phyloP scores from a whole-genome alignment of 2,113 vertebrate species.

The Dermatemys mawii region DNA sequence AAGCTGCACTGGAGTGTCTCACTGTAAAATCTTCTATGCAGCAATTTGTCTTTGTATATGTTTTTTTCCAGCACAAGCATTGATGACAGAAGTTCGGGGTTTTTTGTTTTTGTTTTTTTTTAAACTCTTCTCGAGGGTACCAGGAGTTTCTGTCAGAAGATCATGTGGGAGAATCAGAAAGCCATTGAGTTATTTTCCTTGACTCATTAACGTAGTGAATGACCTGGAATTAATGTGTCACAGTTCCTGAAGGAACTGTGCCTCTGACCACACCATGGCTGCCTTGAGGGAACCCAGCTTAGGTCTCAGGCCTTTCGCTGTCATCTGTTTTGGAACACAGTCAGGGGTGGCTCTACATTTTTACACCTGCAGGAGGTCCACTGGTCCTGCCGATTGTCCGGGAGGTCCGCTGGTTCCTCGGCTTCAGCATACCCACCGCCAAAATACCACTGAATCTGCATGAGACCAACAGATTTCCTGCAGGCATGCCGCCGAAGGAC shows the following conservation, averaged over 20 bases:
- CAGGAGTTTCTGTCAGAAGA: neutral
- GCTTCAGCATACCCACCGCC: no score
- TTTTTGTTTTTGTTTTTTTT: neutral
- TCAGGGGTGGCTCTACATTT: no score
- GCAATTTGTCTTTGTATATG: neutral
- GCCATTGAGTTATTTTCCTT: slow-evolving; percentile 38
- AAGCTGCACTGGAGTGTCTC: neutral
- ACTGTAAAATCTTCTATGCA: neutral
- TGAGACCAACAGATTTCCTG: no score
- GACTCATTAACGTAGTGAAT: slow-evolving; percentile 9
- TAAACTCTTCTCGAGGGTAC: slow-evolving; percentile 4
- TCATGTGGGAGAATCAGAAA: neutral
- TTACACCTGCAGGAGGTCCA: no score
- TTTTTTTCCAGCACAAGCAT: neutral
- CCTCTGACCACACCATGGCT: neutral
- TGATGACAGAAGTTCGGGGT: neutral
- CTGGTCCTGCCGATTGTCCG: no score
- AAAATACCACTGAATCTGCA: no score
- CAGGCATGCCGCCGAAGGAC: no score
- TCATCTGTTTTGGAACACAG: neutral
- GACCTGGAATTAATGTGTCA: slow-evolving; percentile 38
- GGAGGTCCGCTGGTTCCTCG: no score
- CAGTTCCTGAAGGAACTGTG: neutral
- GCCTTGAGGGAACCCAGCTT: neutral
- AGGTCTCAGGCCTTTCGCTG: neutral